phyloP scores from a whole-genome alignment of 2,797 vertebrate species.

The Siniperca undulata region DNA sequence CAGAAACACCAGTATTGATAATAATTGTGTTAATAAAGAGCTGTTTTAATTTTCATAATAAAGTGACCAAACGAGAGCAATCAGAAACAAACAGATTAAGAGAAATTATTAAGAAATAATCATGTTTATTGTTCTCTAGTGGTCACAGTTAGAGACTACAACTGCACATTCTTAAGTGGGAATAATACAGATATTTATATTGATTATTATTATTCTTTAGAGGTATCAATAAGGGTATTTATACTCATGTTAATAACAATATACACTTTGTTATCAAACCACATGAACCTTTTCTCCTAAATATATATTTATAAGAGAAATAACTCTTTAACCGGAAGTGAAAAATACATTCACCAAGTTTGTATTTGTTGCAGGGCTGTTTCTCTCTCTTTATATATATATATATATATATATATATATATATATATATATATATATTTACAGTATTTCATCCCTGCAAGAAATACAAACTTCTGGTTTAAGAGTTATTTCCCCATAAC shows the following conservation, averaged over 20 bases:
- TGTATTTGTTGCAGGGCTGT: no score
- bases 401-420: no score
- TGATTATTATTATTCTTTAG: neutral
- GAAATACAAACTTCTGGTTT: no score
- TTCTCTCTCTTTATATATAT: no score
- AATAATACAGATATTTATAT: neutral
- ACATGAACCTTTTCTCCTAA: neutral
- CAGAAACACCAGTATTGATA: neutral
- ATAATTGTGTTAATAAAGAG: neutral
- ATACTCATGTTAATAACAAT: constrained; percentile 1
- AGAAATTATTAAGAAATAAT: neutral
- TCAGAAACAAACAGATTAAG: constrained; percentile 1
- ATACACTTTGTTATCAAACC: neutral
- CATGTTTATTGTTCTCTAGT: constrained; percentile 6
- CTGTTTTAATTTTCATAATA: neutral
- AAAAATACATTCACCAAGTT: no score
- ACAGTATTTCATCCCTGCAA: no score
- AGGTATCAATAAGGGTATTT: neutral
- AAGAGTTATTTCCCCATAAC: no score
- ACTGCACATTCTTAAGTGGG: neutral
- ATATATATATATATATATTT: no score
- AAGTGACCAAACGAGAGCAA: neutral
- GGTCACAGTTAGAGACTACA: neutral
- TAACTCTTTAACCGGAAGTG: no score
- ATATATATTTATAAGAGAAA: neutral